Conservation (phyloP, 2,888 invertebrate genomes). For the Limnephilus marmoratus region DNA sequence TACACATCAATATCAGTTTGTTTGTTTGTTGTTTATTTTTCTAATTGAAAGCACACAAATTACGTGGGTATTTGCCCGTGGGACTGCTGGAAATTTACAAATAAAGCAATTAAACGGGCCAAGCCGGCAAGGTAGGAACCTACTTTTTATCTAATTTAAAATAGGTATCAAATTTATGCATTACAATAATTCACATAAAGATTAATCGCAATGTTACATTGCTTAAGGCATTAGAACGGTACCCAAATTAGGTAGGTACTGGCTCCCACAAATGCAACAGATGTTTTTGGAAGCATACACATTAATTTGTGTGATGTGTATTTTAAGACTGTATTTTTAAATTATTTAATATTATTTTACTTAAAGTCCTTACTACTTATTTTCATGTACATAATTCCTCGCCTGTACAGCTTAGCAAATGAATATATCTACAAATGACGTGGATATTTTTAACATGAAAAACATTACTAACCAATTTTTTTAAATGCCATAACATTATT, state of each 20-base stretch:
- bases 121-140: not conserved
- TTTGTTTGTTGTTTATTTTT: not conserved
- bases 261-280: not conserved
- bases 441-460: too few species aligned
- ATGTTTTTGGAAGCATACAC: not conserved
- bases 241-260: not conserved
- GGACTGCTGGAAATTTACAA: not conserved
- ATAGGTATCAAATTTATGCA: not conserved
- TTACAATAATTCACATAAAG: constrained; percentile 18
- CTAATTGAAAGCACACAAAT: not conserved
- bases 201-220: not conserved
- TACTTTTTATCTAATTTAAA: not conserved
- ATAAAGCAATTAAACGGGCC: not conserved
- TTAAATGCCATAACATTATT: too few species aligned
- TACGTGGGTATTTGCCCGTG: not conserved
- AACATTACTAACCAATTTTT: too few species aligned
- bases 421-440: too few species aligned
- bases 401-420: too few species aligned
- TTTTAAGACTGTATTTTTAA: too few species aligned
- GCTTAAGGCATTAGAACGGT: not conserved
- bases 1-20: not conserved
- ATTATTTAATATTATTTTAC: too few species aligned
- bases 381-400: too few species aligned
- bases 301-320: too few species aligned
- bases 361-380: too few species aligned